Evolutionary conservation across 2,888 invertebrate genomes (phyloP).

Genomic region (Cephus sareptanus): DNA sequence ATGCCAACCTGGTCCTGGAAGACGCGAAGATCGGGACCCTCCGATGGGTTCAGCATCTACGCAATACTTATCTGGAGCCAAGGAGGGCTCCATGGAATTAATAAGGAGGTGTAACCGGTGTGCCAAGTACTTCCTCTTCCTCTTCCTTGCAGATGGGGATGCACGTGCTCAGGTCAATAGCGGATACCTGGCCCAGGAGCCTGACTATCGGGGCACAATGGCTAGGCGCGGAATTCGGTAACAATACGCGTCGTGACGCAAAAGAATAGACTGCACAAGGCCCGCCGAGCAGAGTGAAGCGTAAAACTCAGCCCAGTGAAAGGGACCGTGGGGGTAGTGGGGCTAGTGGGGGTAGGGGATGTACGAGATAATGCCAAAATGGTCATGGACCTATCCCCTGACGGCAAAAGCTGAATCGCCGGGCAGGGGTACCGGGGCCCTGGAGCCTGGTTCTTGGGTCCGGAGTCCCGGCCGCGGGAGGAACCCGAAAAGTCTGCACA

Average conservation of each 20-base stretch:
- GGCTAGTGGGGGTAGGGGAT: not conserved
- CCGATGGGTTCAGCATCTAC: not conserved
- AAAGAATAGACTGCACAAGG: not conserved
- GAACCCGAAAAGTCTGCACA: slow-evolving; percentile 9
- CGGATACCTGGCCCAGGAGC: slow-evolving; percentile 4
- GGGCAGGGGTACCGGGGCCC: not conserved
- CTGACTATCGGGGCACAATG: slow-evolving; percentile 7
- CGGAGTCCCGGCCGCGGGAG: not conserved
- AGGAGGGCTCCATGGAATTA: not conserved
- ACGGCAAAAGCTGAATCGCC: not conserved
- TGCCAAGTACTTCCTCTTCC: not conserved
- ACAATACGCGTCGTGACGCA: slow-evolving; percentile 11
- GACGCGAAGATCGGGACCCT: not conserved
- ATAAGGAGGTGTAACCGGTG: not conserved
- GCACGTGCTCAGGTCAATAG: slow-evolving; percentile 1
- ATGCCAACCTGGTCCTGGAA: not conserved
- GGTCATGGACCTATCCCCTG: not conserved
- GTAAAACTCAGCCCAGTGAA: not conserved
- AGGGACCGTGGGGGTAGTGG: not conserved
- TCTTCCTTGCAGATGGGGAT: not conserved
- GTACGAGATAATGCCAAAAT: not conserved
- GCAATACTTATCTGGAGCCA: not conserved
- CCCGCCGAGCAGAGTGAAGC: not conserved
- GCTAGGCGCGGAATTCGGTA: slow-evolving; percentile 10
- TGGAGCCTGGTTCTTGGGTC: not conserved